Percentiles rank a stretch among this genome's conserved stretches.
phyloP scores from a whole-genome alignment of 1,140 invertebrate genomes.

The Heliconius hewitsoni region DNA sequence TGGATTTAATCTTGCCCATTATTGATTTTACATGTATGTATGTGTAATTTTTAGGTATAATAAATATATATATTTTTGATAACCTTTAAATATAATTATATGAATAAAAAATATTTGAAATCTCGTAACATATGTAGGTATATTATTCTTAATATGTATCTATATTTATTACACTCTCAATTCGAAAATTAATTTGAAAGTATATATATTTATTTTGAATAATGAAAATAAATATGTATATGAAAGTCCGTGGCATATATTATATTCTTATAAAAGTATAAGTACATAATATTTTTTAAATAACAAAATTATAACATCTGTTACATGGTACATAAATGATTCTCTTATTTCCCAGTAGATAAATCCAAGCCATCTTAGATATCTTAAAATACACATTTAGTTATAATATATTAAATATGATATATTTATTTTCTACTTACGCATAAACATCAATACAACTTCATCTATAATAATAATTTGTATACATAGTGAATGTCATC shows the following conservation, averaged over 20 bases:
- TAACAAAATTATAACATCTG: background rate
- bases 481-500: constrained; percentile 70
- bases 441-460: constrained; percentile 70
- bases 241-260: background rate
- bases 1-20: constrained; percentile 21
- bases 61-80: background rate
- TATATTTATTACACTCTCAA: no score
- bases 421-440: constrained; percentile 52
- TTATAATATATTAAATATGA: constrained; percentile 32
- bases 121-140: no score
- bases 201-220: background rate
- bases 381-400: constrained; percentile 32
- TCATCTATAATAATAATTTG: constrained; percentile 63
- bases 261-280: background rate
- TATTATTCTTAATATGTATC: no score
- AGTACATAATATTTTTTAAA: background rate
- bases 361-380: constrained; percentile 35
- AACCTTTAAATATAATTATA: background rate
- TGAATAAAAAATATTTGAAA: background rate
- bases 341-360: background rate
- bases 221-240: background rate
- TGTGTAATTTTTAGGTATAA: background rate
- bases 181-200: no score
- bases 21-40: background rate
- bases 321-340: background rate